A percentile compares a stretch with the other conserved stretches of the same genome.
These are phyloP conservation scores for Danionella dracula DNA, from an alignment of 2,797 vertebrate species.

Conservation along the genomic window DNA sequence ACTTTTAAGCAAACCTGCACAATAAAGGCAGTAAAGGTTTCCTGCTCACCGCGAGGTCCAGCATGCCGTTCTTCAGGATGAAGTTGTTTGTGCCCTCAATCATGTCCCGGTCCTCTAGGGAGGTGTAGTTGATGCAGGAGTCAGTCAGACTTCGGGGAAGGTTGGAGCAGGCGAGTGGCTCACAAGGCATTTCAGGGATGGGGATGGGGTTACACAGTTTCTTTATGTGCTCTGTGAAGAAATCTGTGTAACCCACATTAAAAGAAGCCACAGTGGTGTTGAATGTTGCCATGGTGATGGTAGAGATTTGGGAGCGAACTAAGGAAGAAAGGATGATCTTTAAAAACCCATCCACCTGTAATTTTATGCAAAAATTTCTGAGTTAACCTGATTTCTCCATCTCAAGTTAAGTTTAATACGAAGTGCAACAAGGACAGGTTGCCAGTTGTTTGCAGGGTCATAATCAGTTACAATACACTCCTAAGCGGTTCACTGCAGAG, in stretches of 20 bases:
- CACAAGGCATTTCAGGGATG: slow-evolving; percentile 85
- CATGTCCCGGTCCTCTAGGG: slow-evolving; percentile 88
- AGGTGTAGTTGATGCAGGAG: slow-evolving; percentile 98
- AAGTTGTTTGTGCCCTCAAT: slow-evolving; percentile 97
- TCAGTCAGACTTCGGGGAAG: slow-evolving; percentile 95
- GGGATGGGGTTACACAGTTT: slow-evolving; percentile 90
- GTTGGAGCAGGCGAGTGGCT: slow-evolving; percentile 91
- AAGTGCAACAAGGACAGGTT: too few species aligned
- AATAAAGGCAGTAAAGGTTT: background rate
- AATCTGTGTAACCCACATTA: slow-evolving; percentile 95
- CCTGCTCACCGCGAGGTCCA: slow-evolving; percentile 86
- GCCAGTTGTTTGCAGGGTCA: too few species aligned
- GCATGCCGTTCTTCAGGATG: slow-evolving; percentile 96
- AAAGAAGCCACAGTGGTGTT: slow-evolving; percentile 97
- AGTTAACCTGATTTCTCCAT: too few species aligned
- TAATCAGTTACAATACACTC: too few species aligned
- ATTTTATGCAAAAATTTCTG: too few species aligned
- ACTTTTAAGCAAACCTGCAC: too few species aligned
- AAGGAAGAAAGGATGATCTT: background rate
- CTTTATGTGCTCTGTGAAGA: slow-evolving; percentile 97
- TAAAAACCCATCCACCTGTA: too few species aligned
- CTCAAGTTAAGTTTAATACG: too few species aligned
- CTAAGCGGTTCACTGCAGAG: too few species aligned
- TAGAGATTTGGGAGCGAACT: slow-evolving; percentile 98
- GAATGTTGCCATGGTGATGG: slow-evolving; percentile 97